Base-by-base conservation (phyloP, 2,113 vertebrate species). In the Bubalus kerabau region DNA sequence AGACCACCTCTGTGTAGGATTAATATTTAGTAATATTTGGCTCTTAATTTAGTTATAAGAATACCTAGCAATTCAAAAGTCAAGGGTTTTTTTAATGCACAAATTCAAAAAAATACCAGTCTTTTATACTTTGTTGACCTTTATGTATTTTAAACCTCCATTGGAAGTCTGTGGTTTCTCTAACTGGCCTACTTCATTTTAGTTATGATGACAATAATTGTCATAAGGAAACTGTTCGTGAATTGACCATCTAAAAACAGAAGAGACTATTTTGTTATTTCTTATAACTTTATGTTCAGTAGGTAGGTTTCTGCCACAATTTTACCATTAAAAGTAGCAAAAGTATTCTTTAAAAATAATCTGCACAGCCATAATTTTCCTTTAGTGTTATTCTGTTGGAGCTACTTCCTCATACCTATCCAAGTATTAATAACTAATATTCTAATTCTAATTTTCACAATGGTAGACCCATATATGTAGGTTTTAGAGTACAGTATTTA, bases 211-310 rank as follows among this genome's bases (percentile, higher is more conserved):
- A 87, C 17, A 67, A 14, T 90, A 92, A 83, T 57, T 90, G 6
- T 84, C 80, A 36, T 78, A 85, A 91, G 43, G 48, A 95, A 91
- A 32, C 71, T 6, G 19, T 86, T 91, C 0, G 1, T 94, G 50
- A 81, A 88, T 54, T 80, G 32, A 97, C 84, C 57, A 90, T 43
- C 40, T 76, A 76, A 91, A n/a, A 97, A 80, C 13, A 90, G 30
- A 36, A 96, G 62, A 91, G 24, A 87, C 23, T 71, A 23, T 93
- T 59, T 93, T 87, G 2, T 48, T 91, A 50, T 52, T 85, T 91
- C 23, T 54, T 90, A 88, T 94, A 88, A n/a, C 3, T 48, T 54
- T 64, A 80, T 56, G 7, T 89, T 94, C 19, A 54, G 16, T 36
- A 52, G 21, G 40, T 56, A 60, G 16, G 40, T 97, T 78, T 95